A percentile compares a stretch with the other conserved stretches of the same genome.
phyloP scores from a whole-genome alignment of 1,140 invertebrate genomes.

The Eriosoma lanigerum region DNA sequence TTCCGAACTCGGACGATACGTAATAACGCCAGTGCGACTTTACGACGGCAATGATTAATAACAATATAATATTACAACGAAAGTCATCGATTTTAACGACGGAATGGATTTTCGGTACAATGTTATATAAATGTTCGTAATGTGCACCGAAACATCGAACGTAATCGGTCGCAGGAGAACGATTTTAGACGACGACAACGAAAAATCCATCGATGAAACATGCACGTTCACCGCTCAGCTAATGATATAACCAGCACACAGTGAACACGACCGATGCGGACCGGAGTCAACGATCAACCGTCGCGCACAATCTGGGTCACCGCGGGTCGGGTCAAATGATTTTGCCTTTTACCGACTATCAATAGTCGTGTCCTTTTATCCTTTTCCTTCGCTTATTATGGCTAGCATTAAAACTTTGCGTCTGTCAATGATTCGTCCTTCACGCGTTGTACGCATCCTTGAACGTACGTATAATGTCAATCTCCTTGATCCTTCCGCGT shows the following conservation, averaged over 20 bases:
- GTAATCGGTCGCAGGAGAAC: not conserved
- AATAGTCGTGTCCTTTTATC: not conserved
- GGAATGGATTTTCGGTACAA: too few species aligned
- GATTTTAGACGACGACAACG: not conserved
- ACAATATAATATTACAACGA: not conserved
- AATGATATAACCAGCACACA: constrained; percentile 24
- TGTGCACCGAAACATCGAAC: not conserved
- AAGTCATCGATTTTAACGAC: too few species aligned
- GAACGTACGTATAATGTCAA: not conserved
- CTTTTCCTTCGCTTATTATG: not conserved
- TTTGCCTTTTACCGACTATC: not conserved
- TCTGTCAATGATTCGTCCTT: not conserved
- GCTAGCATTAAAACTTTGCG: not conserved
- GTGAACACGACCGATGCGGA: not conserved
- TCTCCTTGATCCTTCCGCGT: too few species aligned
- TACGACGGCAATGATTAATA: not conserved
- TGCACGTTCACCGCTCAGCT: not conserved
- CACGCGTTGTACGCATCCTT: not conserved
- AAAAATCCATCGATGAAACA: not conserved
- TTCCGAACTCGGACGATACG: not conserved
- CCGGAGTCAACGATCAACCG: not conserved
- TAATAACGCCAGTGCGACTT: not conserved
- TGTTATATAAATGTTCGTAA: not conserved
- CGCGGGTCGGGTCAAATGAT: not conserved
- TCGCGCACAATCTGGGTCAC: not conserved